Evolutionary conservation across 2,888 invertebrate genomes (phyloP).

Genomic region (Melinaea menophilus): DNA sequence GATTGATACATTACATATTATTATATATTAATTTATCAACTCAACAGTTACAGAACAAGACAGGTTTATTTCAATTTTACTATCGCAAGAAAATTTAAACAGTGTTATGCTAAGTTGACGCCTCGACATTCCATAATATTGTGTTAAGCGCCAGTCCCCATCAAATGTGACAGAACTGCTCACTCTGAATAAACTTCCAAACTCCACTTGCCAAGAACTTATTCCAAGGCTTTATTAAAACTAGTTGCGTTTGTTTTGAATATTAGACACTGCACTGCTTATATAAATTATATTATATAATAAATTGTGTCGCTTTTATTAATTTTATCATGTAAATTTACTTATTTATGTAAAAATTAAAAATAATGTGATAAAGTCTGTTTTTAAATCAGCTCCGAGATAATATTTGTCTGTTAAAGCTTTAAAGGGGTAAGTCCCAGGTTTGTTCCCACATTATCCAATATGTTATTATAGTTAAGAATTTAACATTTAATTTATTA

Average conservation of each 20-base stretch:
- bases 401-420: no score
- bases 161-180: constrained; percentile 62
- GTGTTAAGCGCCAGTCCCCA: constrained; percentile 59
- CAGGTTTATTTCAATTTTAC: constrained; percentile 40
- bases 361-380: no score
- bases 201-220: constrained; percentile 47
- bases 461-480: no score
- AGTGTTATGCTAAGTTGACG: constrained; percentile 64
- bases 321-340: no score
- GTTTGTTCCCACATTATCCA: no score
- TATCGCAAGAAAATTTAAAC: constrained; percentile 53
- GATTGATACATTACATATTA: neutral
- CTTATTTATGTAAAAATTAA: no score
- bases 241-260: neutral
- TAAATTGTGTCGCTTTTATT: no score
- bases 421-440: no score
- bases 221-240: constrained; percentile 32
- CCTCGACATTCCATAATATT: constrained; percentile 64
- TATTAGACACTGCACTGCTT: no score
- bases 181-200: constrained; percentile 59
- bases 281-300: no score
- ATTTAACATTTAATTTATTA: no score
- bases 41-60: constrained; percentile 2
- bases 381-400: no score
- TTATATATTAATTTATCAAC: neutral